Evolutionary conservation across 2,797 vertebrate genomes (phyloP).

Genomic region (Cryptoprocta ferox): DNA sequence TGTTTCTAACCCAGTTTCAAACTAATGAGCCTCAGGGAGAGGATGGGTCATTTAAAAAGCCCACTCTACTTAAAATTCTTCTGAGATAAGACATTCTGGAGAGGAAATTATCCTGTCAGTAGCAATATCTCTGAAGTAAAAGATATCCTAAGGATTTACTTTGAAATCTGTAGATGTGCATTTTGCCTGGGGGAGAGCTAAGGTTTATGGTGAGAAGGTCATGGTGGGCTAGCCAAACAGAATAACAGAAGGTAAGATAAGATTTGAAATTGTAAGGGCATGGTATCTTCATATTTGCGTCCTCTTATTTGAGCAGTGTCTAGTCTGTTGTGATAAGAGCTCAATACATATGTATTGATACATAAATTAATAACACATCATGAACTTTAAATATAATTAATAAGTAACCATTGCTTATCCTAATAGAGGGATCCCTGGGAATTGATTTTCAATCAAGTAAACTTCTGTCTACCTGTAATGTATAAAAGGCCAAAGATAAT

Average conservation of each 20-base stretch:
- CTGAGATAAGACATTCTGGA: not conserved
- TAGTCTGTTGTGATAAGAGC: not conserved
- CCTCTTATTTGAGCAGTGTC: not conserved
- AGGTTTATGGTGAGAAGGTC: not conserved
- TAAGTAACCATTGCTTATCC: not conserved
- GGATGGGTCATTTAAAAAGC: not conserved
- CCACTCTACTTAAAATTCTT: constrained; percentile 56
- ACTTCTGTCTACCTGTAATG: not conserved
- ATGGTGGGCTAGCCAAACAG: not conserved
- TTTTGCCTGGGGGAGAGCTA: not conserved
- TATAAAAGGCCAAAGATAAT: constrained; percentile 1
- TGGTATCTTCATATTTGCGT: not conserved
- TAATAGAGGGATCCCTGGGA: constrained; percentile 5
- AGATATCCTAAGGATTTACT: not conserved
- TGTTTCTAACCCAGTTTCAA: not conserved
- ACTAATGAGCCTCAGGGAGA: not conserved
- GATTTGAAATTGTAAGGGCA: not conserved
- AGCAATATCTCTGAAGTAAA: constrained; percentile 8
- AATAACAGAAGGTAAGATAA: not conserved
- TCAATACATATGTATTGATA: not conserved
- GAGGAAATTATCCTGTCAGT: constrained; percentile 20
- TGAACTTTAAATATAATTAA: constrained; percentile 35
- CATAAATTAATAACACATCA: not conserved
- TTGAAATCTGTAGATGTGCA: not conserved
- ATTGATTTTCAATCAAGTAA: constrained; percentile 31